Evolutionary conservation across 2,888 invertebrate genomes (phyloP).

Genomic region (Drosophila niveifrons): DNA sequence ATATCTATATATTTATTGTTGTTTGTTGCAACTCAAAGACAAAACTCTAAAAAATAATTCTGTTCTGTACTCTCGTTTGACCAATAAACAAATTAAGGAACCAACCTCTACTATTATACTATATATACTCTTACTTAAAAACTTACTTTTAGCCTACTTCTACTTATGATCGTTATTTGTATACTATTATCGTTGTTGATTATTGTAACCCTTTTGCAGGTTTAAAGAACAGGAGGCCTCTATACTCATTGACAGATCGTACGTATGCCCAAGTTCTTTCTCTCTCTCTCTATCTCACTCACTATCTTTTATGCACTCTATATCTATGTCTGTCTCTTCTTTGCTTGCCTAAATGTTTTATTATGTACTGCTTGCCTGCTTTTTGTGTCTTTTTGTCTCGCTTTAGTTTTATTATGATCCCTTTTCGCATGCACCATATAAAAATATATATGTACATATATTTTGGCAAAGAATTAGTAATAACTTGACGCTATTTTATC

Average conservation of each 20-base stretch:
- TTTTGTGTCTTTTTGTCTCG: slow-evolving; percentile 25
- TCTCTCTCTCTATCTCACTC: slow-evolving; percentile 19
- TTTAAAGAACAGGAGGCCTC: slow-evolving; percentile 86
- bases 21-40: slow-evolving; percentile 10
- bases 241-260: slow-evolving; percentile 86
- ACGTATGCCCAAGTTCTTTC: slow-evolving; percentile 82
- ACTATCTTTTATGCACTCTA: slow-evolving; percentile 6
- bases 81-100: background rate
- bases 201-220: slow-evolving; percentile 85
- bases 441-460: background rate
- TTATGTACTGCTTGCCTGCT: slow-evolving; percentile 1
- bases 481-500: slow-evolving; percentile 52
- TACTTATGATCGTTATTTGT: slow-evolving; percentile 66
- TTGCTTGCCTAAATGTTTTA: slow-evolving; percentile 4
- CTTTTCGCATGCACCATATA: background rate
- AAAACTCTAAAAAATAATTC: slow-evolving; percentile 35
- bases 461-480: slow-evolving; percentile 11
- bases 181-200: slow-evolving; percentile 75
- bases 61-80: slow-evolving; percentile 30
- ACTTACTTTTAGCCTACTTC: slow-evolving; percentile 39
- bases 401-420: slow-evolving; percentile 7
- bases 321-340: slow-evolving; percentile 1
- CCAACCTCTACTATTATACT: background rate
- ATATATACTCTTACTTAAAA: slow-evolving; percentile 2
- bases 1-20: slow-evolving; percentile 9